phyloP scores from a whole-genome alignment of 2,113 vertebrate genomes.

The Phalacrocorax aristotelis region DNA sequence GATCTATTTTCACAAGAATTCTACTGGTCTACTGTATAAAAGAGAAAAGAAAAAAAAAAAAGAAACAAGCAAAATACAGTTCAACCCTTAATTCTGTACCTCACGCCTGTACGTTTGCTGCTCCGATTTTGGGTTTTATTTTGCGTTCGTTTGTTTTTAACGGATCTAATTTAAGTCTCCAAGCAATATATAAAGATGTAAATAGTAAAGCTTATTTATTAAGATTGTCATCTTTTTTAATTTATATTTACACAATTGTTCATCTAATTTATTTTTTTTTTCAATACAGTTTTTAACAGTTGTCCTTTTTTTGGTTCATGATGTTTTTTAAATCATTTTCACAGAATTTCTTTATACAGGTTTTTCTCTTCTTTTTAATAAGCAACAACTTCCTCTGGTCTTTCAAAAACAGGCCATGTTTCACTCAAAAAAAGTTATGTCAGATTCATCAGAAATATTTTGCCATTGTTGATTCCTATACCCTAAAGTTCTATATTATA shows the following conservation, averaged over 20 bases:
- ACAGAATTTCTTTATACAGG: constrained; percentile 76
- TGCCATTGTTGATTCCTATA: constrained; percentile 84
- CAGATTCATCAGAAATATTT: constrained; percentile 80
- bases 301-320: constrained; percentile 77
- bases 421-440: constrained; percentile 68
- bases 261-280: constrained; percentile 98
- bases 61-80: constrained; percentile 76
- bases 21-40: constrained; percentile 90
- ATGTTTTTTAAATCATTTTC: constrained; percentile 67
- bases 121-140: constrained; percentile 88
- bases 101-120: constrained; percentile 98
- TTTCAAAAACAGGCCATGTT: constrained; percentile 77
- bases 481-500: constrained; percentile 85
- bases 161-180: constrained; percentile 92
- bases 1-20: constrained; percentile 81
- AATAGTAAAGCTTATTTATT: constrained; percentile 99
- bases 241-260: constrained; percentile 98
- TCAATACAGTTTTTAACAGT: constrained; percentile 89
- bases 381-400: constrained; percentile 67
- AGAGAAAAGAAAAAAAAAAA: constrained; percentile 38
- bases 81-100: constrained; percentile 90
- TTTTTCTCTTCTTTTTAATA: constrained; percentile 58
- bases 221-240: constrained; percentile 99
- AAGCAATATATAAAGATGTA: constrained; percentile 97
- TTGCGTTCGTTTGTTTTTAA: constrained; percentile 80